phyloP scores from a whole-genome alignment of 1,140 invertebrate species.

The Fopius arisanus region DNA sequence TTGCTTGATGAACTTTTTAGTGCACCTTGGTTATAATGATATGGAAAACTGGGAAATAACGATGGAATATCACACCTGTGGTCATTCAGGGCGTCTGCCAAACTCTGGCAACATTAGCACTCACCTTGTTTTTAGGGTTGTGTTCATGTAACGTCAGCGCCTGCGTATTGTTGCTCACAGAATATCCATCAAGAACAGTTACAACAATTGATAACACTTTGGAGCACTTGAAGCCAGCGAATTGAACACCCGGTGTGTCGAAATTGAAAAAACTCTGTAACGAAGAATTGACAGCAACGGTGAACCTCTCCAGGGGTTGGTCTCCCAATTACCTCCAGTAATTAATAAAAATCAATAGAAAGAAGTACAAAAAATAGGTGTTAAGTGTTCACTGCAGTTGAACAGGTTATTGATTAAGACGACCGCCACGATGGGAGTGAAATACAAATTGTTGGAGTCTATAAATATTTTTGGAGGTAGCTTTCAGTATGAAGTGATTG shows the following conservation, averaged over 20 bases:
- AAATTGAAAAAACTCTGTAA: too few relatives aligned
- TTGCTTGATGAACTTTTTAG: not conserved
- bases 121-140: not conserved
- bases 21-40: not conserved
- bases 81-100: constrained; percentile 53
- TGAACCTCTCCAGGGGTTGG: too few relatives aligned
- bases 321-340: too few relatives aligned
- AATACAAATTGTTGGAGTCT: not conserved
- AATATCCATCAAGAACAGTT: not conserved
- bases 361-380: too few relatives aligned
- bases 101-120: constrained; percentile 42
- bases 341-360: too few relatives aligned
- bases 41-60: not conserved
- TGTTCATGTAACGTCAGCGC: not conserved
- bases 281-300: too few relatives aligned
- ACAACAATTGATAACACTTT: too few relatives aligned
- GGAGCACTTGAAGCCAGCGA: too few relatives aligned
- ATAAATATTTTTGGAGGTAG: not conserved
- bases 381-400: not conserved
- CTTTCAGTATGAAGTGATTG: constrained; percentile 66
- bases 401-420: too few relatives aligned
- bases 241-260: too few relatives aligned
- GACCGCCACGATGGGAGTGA: not conserved
- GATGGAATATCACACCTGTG: constrained; percentile 9
- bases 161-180: not conserved